Percentiles rank a stretch among this genome's conserved stretches.
These are phyloP conservation scores for Drosophila fulvimacula DNA, from an alignment of 2,888 invertebrate species.

Conservation along the genomic window DNA sequence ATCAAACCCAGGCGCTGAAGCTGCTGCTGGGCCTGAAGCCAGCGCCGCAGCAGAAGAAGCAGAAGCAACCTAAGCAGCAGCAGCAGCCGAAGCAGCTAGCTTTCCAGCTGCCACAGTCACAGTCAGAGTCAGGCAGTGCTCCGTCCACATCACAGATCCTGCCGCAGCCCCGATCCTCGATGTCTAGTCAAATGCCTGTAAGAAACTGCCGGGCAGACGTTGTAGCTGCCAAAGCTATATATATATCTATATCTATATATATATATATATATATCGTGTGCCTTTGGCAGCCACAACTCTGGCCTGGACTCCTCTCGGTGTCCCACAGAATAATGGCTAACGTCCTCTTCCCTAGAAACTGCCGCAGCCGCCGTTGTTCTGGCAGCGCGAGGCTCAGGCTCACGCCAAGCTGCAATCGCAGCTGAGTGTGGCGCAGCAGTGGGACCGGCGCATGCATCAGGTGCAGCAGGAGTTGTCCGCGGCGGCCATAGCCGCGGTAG, in stretches of 20 bases:
- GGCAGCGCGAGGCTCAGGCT: conserved; percentile 54
- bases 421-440: conserved; percentile 18
- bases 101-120: background rate
- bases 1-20: conserved; percentile 63
- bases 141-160: conserved; percentile 16
- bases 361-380: conserved; percentile 74
- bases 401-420: conserved; percentile 29
- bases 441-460: conserved; percentile 25
- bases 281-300: background rate
- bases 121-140: background rate
- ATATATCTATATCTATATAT: background rate
- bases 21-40: conserved; percentile 60
- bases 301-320: background rate
- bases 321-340: background rate
- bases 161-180: background rate
- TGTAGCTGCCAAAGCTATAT: too few species aligned
- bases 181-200: conserved; percentile 53
- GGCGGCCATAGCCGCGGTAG: too few species aligned
- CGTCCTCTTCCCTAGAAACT: conserved; percentile 48
- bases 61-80: background rate
- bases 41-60: background rate
- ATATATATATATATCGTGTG: too few species aligned
- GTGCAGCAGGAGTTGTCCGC: background rate
- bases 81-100: background rate
- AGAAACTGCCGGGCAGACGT: background rate